Evolutionary conservation across 2,888 invertebrate species (phyloP).

Genomic region (Mythimna albipuncta): DNA sequence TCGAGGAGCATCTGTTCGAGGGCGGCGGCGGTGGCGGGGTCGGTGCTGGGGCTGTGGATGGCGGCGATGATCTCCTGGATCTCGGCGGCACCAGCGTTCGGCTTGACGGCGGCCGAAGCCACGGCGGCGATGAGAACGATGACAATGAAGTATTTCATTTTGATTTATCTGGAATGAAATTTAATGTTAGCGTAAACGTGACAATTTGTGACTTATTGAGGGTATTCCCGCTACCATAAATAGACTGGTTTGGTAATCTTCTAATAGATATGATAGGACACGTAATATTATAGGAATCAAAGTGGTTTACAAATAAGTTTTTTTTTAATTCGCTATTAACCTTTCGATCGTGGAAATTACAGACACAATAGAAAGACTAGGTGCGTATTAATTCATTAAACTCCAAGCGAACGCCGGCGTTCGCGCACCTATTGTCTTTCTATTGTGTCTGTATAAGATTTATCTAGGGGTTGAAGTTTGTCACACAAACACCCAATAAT

Average conservation of each 20-base stretch:
- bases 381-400: too few species aligned
- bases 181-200: not conserved
- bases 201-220: not conserved
- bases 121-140: constrained; percentile 48
- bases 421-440: too few species aligned
- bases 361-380: too few species aligned
- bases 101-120: constrained; percentile 41
- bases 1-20: constrained; percentile 58
- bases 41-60: constrained; percentile 78
- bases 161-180: constrained; percentile 31
- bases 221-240: not conserved
- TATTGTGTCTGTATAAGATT: too few species aligned
- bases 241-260: not conserved
- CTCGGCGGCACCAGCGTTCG: constrained; percentile 61
- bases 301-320: too few species aligned
- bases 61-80: constrained; percentile 75
- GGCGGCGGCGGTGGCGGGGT: constrained; percentile 76
- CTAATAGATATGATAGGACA: not conserved
- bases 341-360: too few species aligned
- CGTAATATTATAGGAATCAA: not conserved
- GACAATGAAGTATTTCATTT: constrained; percentile 59
- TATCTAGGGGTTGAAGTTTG: not conserved
- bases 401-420: too few species aligned
- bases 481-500: not conserved
- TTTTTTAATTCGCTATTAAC: not conserved